Base-by-base conservation (phyloP, 2,113 vertebrate species). In the Callospermophilus lateralis region DNA sequence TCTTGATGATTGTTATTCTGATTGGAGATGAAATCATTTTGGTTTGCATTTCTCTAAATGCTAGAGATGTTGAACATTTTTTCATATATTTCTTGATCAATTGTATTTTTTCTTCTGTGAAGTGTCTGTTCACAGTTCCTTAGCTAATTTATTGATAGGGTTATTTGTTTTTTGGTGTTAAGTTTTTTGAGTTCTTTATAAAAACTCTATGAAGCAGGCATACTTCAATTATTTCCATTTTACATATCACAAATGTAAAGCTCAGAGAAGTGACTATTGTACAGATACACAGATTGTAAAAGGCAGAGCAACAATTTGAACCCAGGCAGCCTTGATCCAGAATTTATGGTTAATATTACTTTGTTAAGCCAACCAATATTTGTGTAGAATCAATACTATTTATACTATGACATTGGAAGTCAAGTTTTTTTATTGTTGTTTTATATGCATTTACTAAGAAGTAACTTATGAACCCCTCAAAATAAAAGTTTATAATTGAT, bases 401-500 rank as follows among this genome's bases (percentile, higher is more conserved):
- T 72, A 53, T 51, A 55, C n/a, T 48, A 9, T 48, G 45, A 77
- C 16, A 37, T 73, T 53, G 30, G 4, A 80, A 30, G 6, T 51
- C 39, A 51, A 73, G 30, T 2, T 55, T 61, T 73, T 58, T 22
- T 51, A 19, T 48, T 28, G 32, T 67, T 78, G 8, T 45, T 19
- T 19, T 55, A 11, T 48, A 74, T 19, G 24, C 11, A 77, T 86
- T 86, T 72, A 55, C 19, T 80, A 90, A 39, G 4, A 86, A 90
- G 19, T 72, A 83, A 58, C 4, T 70, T 55, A 51, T 48, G 51
- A 85, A 37, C 28, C 28, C 8, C n/a, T 84, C 53, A 34, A 90
- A 83, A 90, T 67, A 68, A 4, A 90, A 17, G 28, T 45, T 84
- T 78, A 84, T 74, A 87, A 96, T 45, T 32, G 45, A 94, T 87